Conservation (phyloP, 2,888 invertebrate species). For the Synergus japonicus region DNA sequence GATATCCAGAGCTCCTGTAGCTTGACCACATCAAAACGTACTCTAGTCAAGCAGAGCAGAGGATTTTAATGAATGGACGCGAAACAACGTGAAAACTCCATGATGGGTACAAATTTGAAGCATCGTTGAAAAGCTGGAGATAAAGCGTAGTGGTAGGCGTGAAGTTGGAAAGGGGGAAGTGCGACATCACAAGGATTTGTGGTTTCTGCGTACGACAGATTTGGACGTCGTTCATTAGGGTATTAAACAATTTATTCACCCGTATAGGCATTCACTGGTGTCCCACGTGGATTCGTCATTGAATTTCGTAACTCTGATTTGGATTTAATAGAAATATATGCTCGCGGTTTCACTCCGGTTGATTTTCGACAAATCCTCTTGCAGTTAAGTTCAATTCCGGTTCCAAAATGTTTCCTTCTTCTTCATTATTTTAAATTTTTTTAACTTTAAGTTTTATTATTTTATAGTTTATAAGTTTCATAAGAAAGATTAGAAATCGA, state of each 20-base stretch:
- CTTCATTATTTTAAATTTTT: too few relatives aligned
- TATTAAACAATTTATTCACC: slow-evolving; percentile 67
- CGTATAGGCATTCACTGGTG: slow-evolving; percentile 25
- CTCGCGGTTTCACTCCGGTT: background rate
- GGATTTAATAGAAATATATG: slow-evolving; percentile 5
- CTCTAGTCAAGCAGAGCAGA: slow-evolving; percentile 6
- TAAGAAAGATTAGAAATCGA: too few relatives aligned
- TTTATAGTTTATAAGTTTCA: too few relatives aligned
- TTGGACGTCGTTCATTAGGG: slow-evolving; percentile 59
- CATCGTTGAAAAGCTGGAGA: slow-evolving; percentile 39
- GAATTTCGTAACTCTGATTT: background rate
- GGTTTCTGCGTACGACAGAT: slow-evolving; percentile 61
- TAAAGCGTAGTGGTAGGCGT: slow-evolving; percentile 45
- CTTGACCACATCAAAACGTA: slow-evolving; percentile 2
- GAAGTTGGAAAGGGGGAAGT: slow-evolving; percentile 47
- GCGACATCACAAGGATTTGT: slow-evolving; percentile 63
- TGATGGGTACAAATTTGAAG: slow-evolving; percentile 41
- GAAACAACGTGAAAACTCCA: slow-evolving; percentile 35
- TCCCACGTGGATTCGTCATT: background rate
- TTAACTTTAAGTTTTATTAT: too few relatives aligned
- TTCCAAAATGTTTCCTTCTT: background rate
- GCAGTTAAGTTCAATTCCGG: background rate
- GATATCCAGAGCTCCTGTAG: background rate
- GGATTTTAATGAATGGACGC: slow-evolving; percentile 35
- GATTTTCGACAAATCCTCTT: background rate